Conservation (phyloP, 2,113 vertebrate species). For the Aviceda subcristata region DNA sequence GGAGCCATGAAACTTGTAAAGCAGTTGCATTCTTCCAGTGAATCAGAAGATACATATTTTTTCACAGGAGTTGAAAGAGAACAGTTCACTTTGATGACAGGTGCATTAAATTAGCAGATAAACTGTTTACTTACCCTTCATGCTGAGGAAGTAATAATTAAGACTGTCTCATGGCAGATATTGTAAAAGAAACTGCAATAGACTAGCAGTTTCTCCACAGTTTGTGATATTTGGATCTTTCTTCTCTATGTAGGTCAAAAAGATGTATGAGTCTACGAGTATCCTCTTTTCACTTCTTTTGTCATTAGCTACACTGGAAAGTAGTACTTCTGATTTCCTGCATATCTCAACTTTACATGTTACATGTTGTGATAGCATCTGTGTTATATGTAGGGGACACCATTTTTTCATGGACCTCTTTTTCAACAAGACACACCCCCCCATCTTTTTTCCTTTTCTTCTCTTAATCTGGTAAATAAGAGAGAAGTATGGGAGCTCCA, state of each 20-base stretch:
- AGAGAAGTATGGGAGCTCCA: background rate
- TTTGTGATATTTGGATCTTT: background rate
- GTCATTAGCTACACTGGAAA: background rate
- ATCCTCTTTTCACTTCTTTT: background rate
- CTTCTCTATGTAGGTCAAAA: background rate
- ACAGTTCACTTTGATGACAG: background rate
- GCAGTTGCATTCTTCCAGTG: background rate
- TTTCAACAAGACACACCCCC: background rate
- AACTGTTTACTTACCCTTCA: background rate
- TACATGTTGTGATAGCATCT: background rate
- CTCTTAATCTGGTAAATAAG: background rate
- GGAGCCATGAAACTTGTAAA: background rate
- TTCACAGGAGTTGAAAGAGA: background rate
- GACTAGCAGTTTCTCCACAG: background rate
- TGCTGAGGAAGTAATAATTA: background rate
- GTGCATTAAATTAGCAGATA: background rate
- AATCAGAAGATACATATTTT: background rate
- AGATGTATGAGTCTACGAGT: background rate
- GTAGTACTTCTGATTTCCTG: background rate
- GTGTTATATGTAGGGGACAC: background rate
- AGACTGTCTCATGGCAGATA: background rate
- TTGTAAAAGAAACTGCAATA: background rate
- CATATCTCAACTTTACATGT: background rate
- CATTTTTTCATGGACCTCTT: background rate
- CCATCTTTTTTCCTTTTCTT: background rate